A percentile compares a stretch with the other conserved stretches of the same genome.
Conservation (phyloP, 2,113 vertebrate genomes). For the Sitta europaea region DNA sequence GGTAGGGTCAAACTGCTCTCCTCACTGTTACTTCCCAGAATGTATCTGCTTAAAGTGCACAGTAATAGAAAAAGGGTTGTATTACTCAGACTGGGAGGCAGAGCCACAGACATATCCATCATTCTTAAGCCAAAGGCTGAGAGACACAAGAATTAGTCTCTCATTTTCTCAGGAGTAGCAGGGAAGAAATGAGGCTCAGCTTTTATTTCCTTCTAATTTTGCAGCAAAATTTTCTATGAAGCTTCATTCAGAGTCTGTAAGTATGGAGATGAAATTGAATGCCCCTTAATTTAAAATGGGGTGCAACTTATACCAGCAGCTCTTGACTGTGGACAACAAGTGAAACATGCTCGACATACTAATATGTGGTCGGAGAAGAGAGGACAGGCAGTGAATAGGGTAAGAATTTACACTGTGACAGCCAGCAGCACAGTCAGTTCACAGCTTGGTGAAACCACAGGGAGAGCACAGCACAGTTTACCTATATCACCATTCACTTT, state of each 20-base stretch:
- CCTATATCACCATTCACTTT: neutral
- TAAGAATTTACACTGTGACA: neutral
- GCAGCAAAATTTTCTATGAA: neutral
- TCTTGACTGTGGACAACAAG: neutral
- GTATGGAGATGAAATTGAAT: neutral
- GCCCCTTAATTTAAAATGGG: neutral
- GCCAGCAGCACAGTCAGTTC: neutral
- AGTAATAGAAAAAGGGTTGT: neutral
- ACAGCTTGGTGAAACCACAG: neutral
- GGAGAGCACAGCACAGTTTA: neutral
- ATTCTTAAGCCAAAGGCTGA: neutral
- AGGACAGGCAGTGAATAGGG: neutral
- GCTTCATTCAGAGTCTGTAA: neutral
- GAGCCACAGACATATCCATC: neutral
- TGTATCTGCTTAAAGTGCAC: neutral
- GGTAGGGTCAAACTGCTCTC: constrained; percentile 12
- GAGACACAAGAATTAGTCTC: neutral
- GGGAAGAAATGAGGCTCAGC: neutral
- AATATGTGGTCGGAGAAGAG: neutral
- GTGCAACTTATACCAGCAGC: neutral
- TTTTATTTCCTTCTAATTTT: neutral
- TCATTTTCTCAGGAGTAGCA: neutral
- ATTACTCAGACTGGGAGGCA: neutral
- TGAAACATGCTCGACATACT: neutral
- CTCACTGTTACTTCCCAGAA: neutral